Percentiles rank a stretch among this genome's conserved stretches.
Conservation (phyloP, 2,797 vertebrate genomes). For the Silurus aristotelis region DNA sequence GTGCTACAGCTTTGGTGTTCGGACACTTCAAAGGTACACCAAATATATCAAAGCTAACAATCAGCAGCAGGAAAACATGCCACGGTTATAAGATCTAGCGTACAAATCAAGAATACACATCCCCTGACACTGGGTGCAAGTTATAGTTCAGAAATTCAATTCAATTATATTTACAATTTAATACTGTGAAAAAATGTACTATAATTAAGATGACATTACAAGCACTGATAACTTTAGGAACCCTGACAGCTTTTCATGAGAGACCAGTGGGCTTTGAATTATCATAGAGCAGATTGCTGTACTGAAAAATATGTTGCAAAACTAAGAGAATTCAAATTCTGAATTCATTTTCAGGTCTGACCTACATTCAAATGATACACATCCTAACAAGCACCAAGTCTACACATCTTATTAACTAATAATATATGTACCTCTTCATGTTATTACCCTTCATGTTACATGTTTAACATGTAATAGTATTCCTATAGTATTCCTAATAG, state of each 20-base stretch:
- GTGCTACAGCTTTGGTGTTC: constrained; percentile 3
- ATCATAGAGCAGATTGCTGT: background rate
- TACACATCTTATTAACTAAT: background rate
- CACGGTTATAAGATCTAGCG: background rate
- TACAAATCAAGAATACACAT: background rate
- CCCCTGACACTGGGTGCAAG: background rate
- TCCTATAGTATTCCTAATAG: background rate
- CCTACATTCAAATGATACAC: background rate
- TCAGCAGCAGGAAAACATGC: constrained; percentile 16
- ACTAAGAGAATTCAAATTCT: background rate
- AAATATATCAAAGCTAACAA: background rate
- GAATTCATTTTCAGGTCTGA: background rate
- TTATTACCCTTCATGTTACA: background rate
- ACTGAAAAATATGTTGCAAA: background rate
- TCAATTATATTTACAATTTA: background rate
- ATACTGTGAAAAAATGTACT: background rate
- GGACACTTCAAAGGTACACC: background rate
- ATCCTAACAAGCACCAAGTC: background rate
- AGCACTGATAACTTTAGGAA: constrained; percentile 4
- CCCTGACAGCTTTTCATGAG: constrained; percentile 10
- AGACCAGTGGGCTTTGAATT: constrained; percentile 25
- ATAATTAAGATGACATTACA: constrained; percentile 20
- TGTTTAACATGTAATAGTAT: background rate
- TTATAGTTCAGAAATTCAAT: background rate
- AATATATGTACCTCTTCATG: background rate